Evolutionary conservation across 1,140 invertebrate genomes (phyloP).

Genomic region (Cotesia typhae): DNA sequence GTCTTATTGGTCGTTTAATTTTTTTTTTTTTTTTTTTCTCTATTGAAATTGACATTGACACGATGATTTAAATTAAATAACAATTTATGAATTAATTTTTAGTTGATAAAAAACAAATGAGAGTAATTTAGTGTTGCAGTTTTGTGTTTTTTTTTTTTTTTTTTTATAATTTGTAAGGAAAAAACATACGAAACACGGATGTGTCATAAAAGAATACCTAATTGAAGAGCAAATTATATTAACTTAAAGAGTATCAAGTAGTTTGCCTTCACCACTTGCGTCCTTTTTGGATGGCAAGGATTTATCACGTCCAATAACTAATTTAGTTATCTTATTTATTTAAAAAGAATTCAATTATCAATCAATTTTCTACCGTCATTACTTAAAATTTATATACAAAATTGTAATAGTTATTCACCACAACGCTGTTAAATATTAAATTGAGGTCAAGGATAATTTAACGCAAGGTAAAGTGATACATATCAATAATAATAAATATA

Average conservation of each 20-base stretch:
- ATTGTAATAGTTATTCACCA: neutral
- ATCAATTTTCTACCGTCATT: neutral
- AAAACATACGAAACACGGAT: slow-evolving; percentile 18
- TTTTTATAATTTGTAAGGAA: neutral
- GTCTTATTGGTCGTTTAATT: neutral
- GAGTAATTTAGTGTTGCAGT: no score
- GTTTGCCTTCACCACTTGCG: slow-evolving; percentile 24
- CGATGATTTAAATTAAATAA: neutral
- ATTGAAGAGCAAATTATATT: slow-evolving; percentile 11
- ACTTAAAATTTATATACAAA: neutral
- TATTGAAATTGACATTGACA: slow-evolving; percentile 5
- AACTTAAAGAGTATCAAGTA: neutral
- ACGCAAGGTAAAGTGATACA: neutral
- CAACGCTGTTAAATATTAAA: neutral
- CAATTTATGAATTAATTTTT: no score
- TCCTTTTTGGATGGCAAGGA: slow-evolving; percentile 21
- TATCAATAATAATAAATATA: neutral
- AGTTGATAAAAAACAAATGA: neutral
- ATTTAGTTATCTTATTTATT: slow-evolving; percentile 20
- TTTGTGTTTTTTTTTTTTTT: neutral
- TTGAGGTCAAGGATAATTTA: slow-evolving; percentile 5
- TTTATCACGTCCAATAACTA: slow-evolving; percentile 7
- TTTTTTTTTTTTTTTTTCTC: neutral
- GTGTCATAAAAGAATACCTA: neutral
- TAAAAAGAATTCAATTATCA: slow-evolving; percentile 10